phyloP scores from a whole-genome alignment of 2,797 vertebrate species.

The Pagetopsis macropterus region DNA sequence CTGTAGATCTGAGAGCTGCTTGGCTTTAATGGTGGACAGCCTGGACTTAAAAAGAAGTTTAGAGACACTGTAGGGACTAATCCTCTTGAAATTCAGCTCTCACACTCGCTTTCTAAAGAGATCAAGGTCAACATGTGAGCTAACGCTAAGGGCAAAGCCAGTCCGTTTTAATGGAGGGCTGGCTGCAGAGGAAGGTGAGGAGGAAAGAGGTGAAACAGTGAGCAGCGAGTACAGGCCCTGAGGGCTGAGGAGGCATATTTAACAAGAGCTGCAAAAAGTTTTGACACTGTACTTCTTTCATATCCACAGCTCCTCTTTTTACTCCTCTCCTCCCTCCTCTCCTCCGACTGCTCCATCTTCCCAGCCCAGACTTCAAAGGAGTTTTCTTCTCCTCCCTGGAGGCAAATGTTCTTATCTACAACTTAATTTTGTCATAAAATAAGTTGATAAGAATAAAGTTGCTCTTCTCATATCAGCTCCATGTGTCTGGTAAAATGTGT shows the following conservation, averaged over 20 bases:
- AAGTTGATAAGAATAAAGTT: background rate
- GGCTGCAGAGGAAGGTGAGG: conserved; percentile 50
- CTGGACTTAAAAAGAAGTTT: conserved; percentile 42
- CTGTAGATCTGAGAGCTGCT: conserved; percentile 42
- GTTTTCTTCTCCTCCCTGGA: conserved; percentile 72
- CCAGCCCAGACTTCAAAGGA: conserved; percentile 84
- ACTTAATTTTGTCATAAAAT: conserved; percentile 25
- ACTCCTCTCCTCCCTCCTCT: conserved; percentile 13
- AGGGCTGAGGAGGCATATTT: conserved; percentile 59
- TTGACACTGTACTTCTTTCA: conserved; percentile 68
- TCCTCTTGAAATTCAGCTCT: conserved; percentile 64
- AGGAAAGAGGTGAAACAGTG: conserved; percentile 50
- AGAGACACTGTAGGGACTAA: conserved; percentile 50
- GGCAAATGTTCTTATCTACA: conserved; percentile 38
- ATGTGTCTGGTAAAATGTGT: background rate
- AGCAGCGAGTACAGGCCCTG: conserved; percentile 54
- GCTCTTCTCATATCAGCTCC: background rate
- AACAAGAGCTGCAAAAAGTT: conserved; percentile 64
- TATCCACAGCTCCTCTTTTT: conserved; percentile 28
- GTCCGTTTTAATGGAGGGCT: conserved; percentile 32
- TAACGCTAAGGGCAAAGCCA: conserved; percentile 46
- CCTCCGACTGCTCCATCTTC: conserved; percentile 39
- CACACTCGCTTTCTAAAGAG: conserved; percentile 55
- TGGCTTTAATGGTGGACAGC: conserved; percentile 50
- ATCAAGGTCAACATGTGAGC: conserved; percentile 47